Evolutionary conservation across 2,888 invertebrate species (phyloP).

Genomic region (Punctoribates punctum): DNA sequence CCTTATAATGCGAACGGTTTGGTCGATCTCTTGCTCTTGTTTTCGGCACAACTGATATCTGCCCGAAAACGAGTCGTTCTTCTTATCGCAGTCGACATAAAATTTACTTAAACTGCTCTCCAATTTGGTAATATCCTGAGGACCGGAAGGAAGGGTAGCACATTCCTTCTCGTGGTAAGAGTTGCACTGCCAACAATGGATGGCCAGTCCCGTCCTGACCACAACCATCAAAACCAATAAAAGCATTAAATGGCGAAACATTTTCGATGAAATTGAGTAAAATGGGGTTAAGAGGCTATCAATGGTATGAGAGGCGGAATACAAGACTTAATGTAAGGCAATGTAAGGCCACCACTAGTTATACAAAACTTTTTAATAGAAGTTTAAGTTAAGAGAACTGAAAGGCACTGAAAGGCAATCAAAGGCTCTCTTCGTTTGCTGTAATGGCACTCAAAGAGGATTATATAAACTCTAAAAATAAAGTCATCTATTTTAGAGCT

Average conservation of each 20-base stretch:
- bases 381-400: neutral
- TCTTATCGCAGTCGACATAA: slow-evolving; percentile 23
- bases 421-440: neutral
- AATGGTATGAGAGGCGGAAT: slow-evolving; percentile 5
- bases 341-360: neutral
- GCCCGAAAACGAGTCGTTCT: slow-evolving; percentile 7
- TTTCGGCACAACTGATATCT: slow-evolving; percentile 33
- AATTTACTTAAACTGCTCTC: neutral
- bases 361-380: neutral
- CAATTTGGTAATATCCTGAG: neutral
- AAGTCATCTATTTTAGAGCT: slow-evolving; percentile 23
- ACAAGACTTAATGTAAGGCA: neutral
- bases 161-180: slow-evolving; percentile 11
- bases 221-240: neutral
- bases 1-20: slow-evolving; percentile 2
- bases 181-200: slow-evolving; percentile 40
- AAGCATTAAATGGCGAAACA: neutral
- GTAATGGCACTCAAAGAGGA: slow-evolving; percentile 13
- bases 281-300: slow-evolving; percentile 28
- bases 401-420: neutral
- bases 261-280: neutral
- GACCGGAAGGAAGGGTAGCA: neutral
- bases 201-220: slow-evolving; percentile 28
- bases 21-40: slow-evolving; percentile 29
- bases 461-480: slow-evolving; percentile 21